A percentile compares a stretch with the other conserved stretches of the same genome.
These are phyloP conservation scores for Drosophila engyochracea DNA, from an alignment of 2,888 invertebrate genomes.

Conservation along the genomic window DNA sequence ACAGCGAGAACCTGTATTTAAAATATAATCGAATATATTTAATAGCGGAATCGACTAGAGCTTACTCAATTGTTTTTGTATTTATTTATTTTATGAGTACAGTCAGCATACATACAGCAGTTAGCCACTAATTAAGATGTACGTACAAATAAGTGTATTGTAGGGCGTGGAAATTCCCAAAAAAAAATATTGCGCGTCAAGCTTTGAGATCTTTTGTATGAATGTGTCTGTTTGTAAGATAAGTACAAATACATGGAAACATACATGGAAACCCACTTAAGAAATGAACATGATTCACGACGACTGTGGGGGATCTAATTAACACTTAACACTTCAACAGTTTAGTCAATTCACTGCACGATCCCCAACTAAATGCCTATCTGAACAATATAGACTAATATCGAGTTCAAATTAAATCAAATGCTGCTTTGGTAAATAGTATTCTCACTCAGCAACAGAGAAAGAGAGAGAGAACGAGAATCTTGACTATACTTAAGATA, in stretches of 20 bases:
- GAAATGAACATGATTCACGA: slow-evolving; percentile 43
- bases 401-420: background rate
- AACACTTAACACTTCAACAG: slow-evolving; percentile 17
- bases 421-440: background rate
- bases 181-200: slow-evolving; percentile 24
- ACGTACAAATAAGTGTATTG: slow-evolving; percentile 2
- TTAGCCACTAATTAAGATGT: slow-evolving; percentile 2
- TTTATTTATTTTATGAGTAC: background rate
- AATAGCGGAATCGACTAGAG: slow-evolving; percentile 18
- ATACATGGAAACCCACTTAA: slow-evolving; percentile 40
- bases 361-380: slow-evolving; percentile 2
- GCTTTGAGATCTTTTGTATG: slow-evolving; percentile 3
- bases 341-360: slow-evolving; percentile 34
- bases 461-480: background rate
- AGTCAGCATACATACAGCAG: background rate
- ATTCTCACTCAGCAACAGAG: background rate
- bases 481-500: too few species aligned
- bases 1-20: background rate
- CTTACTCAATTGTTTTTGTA: background rate
- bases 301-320: slow-evolving; percentile 27
- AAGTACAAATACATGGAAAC: slow-evolving; percentile 33
- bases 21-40: background rate
- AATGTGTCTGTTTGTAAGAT: background rate
- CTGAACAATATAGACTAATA: background rate
- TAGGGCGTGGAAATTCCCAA: slow-evolving; percentile 44